Conservation (phyloP, 1,140 invertebrate species). For the Drosophila eugracilis region DNA sequence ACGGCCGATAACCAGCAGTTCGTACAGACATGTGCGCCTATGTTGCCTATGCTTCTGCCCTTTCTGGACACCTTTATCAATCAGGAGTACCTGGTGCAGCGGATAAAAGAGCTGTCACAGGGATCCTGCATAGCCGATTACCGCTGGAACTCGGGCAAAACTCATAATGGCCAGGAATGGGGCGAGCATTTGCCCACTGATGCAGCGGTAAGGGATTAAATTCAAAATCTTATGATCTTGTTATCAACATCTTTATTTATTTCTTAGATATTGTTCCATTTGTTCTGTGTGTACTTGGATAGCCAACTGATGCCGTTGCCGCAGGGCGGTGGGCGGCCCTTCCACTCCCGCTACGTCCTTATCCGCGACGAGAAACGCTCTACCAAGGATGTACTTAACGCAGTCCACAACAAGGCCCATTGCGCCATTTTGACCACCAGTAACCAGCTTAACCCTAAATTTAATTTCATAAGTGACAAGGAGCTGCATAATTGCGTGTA, state of each 20-base stretch:
- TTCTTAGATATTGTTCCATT: slow-evolving; percentile 91
- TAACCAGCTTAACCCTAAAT: slow-evolving; percentile 76
- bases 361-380: slow-evolving; percentile 79
- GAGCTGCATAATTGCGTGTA: slow-evolving; percentile 85
- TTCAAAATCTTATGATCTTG: background rate
- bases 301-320: slow-evolving; percentile 91
- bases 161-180: slow-evolving; percentile 91
- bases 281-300: slow-evolving; percentile 93
- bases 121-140: slow-evolving; percentile 93
- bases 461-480: slow-evolving; percentile 84
- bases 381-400: slow-evolving; percentile 84
- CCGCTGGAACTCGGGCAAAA: slow-evolving; percentile 91
- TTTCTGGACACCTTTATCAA: slow-evolving; percentile 92
- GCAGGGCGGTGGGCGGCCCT: slow-evolving; percentile 91
- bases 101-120: slow-evolving; percentile 90
- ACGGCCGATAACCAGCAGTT: slow-evolving; percentile 87
- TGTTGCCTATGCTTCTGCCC: slow-evolving; percentile 89
- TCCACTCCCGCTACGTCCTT: slow-evolving; percentile 86
- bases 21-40: slow-evolving; percentile 88
- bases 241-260: background rate
- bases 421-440: slow-evolving; percentile 78
- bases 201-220: slow-evolving; percentile 87
- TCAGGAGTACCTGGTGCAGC: slow-evolving; percentile 92
- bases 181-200: slow-evolving; percentile 92
- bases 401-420: slow-evolving; percentile 78